Percentiles rank a stretch among this genome's conserved stretches.
phyloP scores from a whole-genome alignment of 2,888 invertebrate genomes.

The Volucella bombylans region DNA sequence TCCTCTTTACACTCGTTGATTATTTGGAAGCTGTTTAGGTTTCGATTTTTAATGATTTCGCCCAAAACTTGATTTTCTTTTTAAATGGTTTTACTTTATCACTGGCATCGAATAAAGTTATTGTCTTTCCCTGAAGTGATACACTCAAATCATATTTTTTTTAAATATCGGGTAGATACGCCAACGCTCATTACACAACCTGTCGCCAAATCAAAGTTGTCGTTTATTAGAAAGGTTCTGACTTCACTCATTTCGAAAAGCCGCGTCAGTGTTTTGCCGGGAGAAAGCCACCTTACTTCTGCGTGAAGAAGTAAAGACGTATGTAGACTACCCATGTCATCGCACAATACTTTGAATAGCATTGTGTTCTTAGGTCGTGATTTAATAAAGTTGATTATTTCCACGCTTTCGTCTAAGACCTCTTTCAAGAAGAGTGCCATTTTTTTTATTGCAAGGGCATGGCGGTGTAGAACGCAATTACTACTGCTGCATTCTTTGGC shows the following conservation, averaged over 20 bases:
- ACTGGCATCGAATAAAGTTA: neutral
- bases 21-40: neutral
- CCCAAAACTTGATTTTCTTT: too few species aligned
- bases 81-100: neutral
- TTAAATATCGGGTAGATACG: neutral
- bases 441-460: slow-evolving; percentile 22
- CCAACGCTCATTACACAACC: slow-evolving; percentile 11
- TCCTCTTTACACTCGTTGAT: neutral
- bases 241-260: too few species aligned
- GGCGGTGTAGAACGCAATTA: slow-evolving; percentile 6
- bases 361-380: slow-evolving; percentile 3
- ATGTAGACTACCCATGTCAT: too few species aligned
- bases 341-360: neutral
- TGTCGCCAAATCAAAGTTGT: neutral
- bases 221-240: too few species aligned
- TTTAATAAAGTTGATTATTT: neutral
- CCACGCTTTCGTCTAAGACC: slow-evolving; percentile 1
- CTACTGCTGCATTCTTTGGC: too few species aligned
- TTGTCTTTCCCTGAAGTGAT: neutral
- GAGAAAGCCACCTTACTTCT: too few species aligned
- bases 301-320: too few species aligned
- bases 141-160: too few species aligned
- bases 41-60: too few species aligned
- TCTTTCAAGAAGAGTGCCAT: neutral
- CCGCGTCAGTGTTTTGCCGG: too few species aligned